phyloP scores from a whole-genome alignment of 2,113 vertebrate species.

The Steatornis caripensis region DNA sequence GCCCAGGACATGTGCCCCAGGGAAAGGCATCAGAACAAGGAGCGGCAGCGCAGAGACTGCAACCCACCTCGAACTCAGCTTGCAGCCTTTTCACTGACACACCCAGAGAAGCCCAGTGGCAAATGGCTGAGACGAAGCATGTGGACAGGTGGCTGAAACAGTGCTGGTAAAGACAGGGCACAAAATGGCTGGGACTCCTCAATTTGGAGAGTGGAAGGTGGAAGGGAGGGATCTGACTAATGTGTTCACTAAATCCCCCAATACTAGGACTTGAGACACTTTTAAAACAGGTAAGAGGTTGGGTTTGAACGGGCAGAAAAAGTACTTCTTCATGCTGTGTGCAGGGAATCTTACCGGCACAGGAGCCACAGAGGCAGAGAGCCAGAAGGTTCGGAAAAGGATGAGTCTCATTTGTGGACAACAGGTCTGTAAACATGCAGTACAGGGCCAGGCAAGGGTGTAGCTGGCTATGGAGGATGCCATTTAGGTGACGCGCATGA shows the following conservation, averaged over 20 bases:
- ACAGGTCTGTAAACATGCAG: not conserved
- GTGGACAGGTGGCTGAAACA: fast-evolving
- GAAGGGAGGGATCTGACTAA: not conserved
- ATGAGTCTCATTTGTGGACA: not conserved
- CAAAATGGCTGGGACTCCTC: not conserved
- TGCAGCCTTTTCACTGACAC: not conserved
- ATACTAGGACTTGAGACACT: not conserved
- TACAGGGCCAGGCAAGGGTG: not conserved
- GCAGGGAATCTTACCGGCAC: not conserved
- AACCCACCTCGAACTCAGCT: fast-evolving
- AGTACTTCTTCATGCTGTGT: not conserved
- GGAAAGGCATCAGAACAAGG: not conserved
- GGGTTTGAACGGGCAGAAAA: not conserved
- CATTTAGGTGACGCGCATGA: not conserved
- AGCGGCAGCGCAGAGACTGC: not conserved
- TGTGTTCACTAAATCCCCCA: not conserved
- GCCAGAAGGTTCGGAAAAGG: not conserved
- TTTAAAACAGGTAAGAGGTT: not conserved
- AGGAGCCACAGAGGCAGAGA: not conserved
- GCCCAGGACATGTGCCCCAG: not conserved
- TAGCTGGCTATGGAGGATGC: not conserved
- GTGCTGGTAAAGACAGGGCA: not conserved
- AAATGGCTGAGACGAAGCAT: not conserved
- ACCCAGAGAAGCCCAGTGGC: not conserved
- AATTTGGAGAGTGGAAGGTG: not conserved